A percentile compares a stretch with the other conserved stretches of the same genome.
Conservation (phyloP, 2,113 vertebrate genomes). For the Ptychochromis oligacanthus region DNA sequence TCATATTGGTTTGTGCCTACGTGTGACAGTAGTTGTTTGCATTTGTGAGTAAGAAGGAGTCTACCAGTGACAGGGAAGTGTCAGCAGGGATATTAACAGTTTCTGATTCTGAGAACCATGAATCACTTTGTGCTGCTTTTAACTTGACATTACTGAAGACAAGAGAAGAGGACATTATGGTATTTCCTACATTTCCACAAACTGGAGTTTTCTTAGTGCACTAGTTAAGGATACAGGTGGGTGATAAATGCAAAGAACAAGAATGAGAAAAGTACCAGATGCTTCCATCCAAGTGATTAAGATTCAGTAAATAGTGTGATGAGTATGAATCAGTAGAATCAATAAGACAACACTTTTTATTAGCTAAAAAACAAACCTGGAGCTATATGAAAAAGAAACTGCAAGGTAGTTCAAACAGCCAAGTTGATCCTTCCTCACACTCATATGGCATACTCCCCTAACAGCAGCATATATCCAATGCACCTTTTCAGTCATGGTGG, state of each 20-base stretch:
- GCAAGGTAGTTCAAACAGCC: neutral
- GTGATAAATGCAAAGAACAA: neutral
- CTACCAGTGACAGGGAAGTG: neutral
- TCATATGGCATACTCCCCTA: neutral
- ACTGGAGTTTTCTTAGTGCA: neutral
- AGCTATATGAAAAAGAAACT: neutral
- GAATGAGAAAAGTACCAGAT: neutral
- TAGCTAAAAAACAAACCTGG: neutral
- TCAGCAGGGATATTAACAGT: conserved; percentile 2
- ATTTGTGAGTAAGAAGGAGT: conserved; percentile 5
- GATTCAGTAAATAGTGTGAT: neutral
- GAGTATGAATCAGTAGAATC: neutral
- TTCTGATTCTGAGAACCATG: neutral
- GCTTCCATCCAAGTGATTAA: neutral
- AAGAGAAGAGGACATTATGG: neutral
- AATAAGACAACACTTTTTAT: neutral
- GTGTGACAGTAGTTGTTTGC: conserved; percentile 2
- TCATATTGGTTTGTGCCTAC: neutral
- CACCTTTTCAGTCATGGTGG: conserved; percentile 1
- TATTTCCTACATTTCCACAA: neutral
- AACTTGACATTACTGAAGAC: conserved; percentile 9
- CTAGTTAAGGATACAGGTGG: neutral
- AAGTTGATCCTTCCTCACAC: neutral
- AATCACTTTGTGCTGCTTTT: conserved; percentile 13
- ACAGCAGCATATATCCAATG: neutral